Percentiles rank a stretch among this genome's conserved stretches.
Evolutionary conservation across 2,113 vertebrate genomes (phyloP).

Genomic region (Corapipo altera): DNA sequence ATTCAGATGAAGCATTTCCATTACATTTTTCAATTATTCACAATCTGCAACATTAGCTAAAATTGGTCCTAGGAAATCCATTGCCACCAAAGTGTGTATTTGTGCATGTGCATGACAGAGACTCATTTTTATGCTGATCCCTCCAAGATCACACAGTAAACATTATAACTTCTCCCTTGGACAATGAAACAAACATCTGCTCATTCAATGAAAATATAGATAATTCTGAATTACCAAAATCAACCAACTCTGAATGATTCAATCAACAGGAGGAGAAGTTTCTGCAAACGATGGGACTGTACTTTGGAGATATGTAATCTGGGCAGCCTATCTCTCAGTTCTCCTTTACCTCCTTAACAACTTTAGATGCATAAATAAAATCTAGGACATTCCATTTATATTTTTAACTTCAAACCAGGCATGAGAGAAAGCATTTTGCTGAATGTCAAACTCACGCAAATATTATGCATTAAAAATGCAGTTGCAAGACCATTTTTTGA

Average conservation of each 20-base stretch:
- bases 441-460: constrained; percentile 10
- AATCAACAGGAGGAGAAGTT: not conserved
- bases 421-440: constrained; percentile 23
- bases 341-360: constrained; percentile 37
- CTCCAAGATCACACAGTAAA: not conserved
- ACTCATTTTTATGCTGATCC: not conserved
- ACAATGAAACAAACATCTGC: constrained; percentile 30
- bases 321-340: not conserved
- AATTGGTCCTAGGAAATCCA: constrained; percentile 4
- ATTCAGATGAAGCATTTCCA: constrained; percentile 25
- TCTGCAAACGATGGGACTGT: not conserved
- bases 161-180: not conserved
- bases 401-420: constrained; percentile 16
- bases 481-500: constrained; percentile 15
- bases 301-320: constrained; percentile 7
- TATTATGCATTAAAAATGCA: constrained; percentile 55
- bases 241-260: not conserved
- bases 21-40: constrained; percentile 7
- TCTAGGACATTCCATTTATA: constrained; percentile 40
- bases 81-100: not conserved
- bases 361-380: constrained; percentile 56
- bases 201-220: not conserved
- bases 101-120: not conserved
- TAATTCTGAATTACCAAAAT: not conserved
- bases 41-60: constrained; percentile 17